phyloP scores from a whole-genome alignment of 2,888 invertebrate genomes.

The Perizoma affinitatum region DNA sequence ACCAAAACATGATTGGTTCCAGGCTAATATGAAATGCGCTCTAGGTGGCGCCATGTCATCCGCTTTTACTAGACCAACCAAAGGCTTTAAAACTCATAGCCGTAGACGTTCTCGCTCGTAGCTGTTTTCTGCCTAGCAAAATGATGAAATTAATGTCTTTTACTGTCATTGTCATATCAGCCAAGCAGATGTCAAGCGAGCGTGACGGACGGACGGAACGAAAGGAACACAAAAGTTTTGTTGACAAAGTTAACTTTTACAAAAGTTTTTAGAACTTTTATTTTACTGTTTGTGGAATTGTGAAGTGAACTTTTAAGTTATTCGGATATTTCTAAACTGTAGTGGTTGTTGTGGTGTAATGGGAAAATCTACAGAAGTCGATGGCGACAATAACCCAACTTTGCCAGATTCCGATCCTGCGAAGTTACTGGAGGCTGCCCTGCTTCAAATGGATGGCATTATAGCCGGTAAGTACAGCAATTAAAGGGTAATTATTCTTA shows the following conservation, averaged over 20 bases:
- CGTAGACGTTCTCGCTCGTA: no score
- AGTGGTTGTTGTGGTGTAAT: conserved; percentile 55
- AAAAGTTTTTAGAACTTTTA: conserved; percentile 41
- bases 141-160: no score
- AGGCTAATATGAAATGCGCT: conserved; percentile 17
- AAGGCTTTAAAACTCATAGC: background rate
- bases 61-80: background rate
- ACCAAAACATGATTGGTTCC: conserved; percentile 31
- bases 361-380: conserved; percentile 77
- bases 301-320: conserved; percentile 25
- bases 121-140: no score
- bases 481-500: conserved; percentile 2
- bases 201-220: background rate
- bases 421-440: conserved; percentile 92
- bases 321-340: conserved; percentile 20
- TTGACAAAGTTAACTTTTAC: conserved; percentile 67
- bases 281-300: conserved; percentile 24
- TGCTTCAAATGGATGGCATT: conserved; percentile 95
- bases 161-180: no score
- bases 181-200: no score
- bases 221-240: conserved; percentile 65
- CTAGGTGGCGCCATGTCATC: conserved; percentile 1
- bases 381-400: conserved; percentile 80
- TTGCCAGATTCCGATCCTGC: conserved; percentile 92
- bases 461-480: conserved; percentile 87